Evolutionary conservation across 2,113 vertebrate genomes (phyloP), one percentile per base, ranked within the genome.

Genomic region (Burhinus bistriatus): DNA sequence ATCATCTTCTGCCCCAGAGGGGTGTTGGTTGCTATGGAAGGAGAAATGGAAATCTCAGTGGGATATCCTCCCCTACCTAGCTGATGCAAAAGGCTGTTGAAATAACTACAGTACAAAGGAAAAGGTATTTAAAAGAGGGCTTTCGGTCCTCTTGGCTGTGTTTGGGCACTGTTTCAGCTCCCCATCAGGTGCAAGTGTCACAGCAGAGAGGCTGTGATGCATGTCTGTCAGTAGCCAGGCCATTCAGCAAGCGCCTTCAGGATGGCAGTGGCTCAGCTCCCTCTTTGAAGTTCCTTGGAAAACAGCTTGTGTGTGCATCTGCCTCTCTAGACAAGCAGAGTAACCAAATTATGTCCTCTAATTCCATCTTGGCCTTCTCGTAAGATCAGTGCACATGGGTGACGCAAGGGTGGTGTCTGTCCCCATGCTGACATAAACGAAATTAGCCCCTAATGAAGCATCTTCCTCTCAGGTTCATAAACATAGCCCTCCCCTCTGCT

Each of bases 341-440:
- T 75, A 83, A 93, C 92, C 5, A 5, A 81, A 90, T 96, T 81
- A 83, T 19, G n/a, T 58, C 61, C 69, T 78, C 61, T 90, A 77
- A 89, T 94, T 95, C 80, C 61, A 21, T 44, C 61, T 40, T 65
- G 71, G 80, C 80, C 52, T 91, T 78, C 76, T 93, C 90, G 75
- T 70, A 86, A 59, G 49, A 93, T 86, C 87, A 58, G 51, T 18
- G 64, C 62, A 27, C 14, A 75, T 72, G 62, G 51, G n/a, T 2
- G 14, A 68, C 3, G 9, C 42, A 12, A 57, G 57, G 34, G 34
- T 29, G 18, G 51, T 52, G 65, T 58, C 72, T 2, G 3, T 90
- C 51, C 81, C 79, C 42, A 5, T 21, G n/a, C 82, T 89, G 76
- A 36, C 18, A 9, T 55, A 22, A 83, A 86, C 51, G 13, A 57